Conservation (phyloP, 2,888 invertebrate genomes). For the Drosophila tripunctata region DNA sequence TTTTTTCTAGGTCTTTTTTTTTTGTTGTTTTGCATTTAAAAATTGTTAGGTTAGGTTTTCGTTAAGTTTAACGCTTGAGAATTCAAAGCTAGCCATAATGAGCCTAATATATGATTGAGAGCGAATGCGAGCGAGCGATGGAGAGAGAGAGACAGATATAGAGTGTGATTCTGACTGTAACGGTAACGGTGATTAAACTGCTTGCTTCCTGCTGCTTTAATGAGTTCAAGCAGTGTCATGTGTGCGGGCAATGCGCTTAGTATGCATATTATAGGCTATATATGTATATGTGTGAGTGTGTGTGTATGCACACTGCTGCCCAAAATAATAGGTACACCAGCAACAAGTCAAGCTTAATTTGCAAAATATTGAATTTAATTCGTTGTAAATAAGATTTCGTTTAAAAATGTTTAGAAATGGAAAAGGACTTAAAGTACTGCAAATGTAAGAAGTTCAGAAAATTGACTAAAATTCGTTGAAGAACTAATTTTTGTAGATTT, state of each 20-base stretch:
- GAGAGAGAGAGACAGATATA: not conserved
- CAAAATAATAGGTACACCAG: not conserved
- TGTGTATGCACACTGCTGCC: not conserved
- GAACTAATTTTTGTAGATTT: no score
- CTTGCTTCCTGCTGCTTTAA: not conserved
- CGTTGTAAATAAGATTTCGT: not conserved
- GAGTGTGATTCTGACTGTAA: not conserved
- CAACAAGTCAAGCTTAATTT: not conserved
- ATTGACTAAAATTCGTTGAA: no score
- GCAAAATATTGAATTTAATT: not conserved
- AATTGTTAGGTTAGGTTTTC: conserved; percentile 39
- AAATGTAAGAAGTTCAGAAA: no score
- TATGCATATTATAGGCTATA: conserved; percentile 19
- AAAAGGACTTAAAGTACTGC: no score
- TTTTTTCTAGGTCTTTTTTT: conserved; percentile 56
- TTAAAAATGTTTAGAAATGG: no score
- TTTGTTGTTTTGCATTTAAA: conserved; percentile 36
- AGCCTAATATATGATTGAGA: not conserved
- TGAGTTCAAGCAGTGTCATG: not conserved
- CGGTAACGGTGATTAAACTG: conserved; percentile 3
- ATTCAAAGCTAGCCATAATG: conserved; percentile 11
- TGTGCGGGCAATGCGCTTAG: conserved; percentile 33
- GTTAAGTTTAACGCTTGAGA: conserved; percentile 19
- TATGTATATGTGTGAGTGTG: conserved; percentile 6
- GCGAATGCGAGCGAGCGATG: not conserved